phyloP scores from a whole-genome alignment of 2,888 invertebrate species.

The Drosophila parthenogenetica region DNA sequence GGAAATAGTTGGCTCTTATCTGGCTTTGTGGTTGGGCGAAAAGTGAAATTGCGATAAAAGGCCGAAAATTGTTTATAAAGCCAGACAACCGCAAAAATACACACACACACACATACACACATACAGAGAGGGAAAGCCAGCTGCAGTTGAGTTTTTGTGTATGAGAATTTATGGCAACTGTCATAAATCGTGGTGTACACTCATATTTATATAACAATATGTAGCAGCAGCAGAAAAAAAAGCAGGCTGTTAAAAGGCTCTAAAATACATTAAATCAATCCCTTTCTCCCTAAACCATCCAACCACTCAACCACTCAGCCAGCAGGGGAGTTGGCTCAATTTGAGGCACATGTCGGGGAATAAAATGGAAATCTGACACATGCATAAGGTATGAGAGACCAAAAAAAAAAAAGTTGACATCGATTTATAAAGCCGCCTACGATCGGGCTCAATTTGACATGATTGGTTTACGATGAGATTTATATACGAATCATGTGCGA shows the following conservation, averaged over 20 bases:
- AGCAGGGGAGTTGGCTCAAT: constrained; percentile 21
- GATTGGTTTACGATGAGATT: constrained; percentile 70
- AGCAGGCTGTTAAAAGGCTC: constrained; percentile 35
- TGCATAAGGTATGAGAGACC: not conserved
- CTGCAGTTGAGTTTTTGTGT: constrained; percentile 48
- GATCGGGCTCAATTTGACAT: constrained; percentile 67
- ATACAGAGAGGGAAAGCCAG: constrained; percentile 15
- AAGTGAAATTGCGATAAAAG: constrained; percentile 73
- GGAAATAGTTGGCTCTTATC: constrained; percentile 70
- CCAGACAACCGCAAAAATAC: constrained; percentile 36
- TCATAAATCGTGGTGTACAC: constrained; percentile 57
- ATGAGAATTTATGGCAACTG: constrained; percentile 72
- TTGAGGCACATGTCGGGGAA: constrained; percentile 7
- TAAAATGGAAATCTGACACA: constrained; percentile 20
- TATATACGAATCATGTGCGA: constrained; percentile 25
- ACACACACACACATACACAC: constrained; percentile 8
- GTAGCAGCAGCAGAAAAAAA: not conserved
- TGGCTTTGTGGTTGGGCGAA: constrained; percentile 40
- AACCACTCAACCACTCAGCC: not conserved
- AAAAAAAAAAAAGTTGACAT: constrained; percentile 29
- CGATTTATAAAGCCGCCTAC: constrained; percentile 47
- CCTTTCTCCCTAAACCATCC: not conserved
- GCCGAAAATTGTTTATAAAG: constrained; percentile 73
- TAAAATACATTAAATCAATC: constrained; percentile 45
- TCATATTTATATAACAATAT: not conserved